Evolutionary conservation across 2,888 invertebrate genomes (phyloP), one percentile per base, ranked within the genome.

Genomic region (Drosophila limbata): DNA sequence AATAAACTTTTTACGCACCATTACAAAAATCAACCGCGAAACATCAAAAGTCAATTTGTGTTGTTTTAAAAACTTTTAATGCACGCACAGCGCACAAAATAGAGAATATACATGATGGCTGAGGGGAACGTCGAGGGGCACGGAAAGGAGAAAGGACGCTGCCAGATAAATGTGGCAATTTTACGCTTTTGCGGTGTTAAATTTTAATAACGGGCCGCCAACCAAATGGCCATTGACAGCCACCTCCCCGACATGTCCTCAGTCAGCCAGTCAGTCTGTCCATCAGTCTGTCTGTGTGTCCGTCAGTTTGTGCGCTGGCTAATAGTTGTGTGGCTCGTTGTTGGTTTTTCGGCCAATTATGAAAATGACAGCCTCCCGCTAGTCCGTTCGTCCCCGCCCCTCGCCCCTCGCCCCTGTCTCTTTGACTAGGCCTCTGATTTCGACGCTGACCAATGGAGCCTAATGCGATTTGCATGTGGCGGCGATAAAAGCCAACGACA

Each of bases 1-100:
- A 89, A 89, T 89, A 87, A 87, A 89, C 87, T 89, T 89, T 89
- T 89, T 84, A 89, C 89, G 88, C 87, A 77, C 79, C 87, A 87
- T 85, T 85, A 73, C 73, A 76, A 86, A 81, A 78, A 77, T 84
- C 89, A 89, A 87, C 88, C 88, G 77, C 88, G 75, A 84, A 89
- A 89, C 84, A 85, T 85, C 89, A 87, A 85, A 85, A 89, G 89
- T 89, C 88, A 85, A 85, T 85, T 85, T 85, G 86, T 75, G 88
- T 72, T 72, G 84, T 84, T 87, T 82, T 72, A 85, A 82, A 84
- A 83, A 88, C 81, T 83, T 88, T 84, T 85, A 83, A 81, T 84
- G 87, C 69, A 75, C 81, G 75, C 77, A 71, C 75, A 52, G 50
- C 66, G 65, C 57, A 51, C 69, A 51, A 31, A 35, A 47, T 33